Conservation (phyloP, 1,140 invertebrate species). For the Cydia amplana region DNA sequence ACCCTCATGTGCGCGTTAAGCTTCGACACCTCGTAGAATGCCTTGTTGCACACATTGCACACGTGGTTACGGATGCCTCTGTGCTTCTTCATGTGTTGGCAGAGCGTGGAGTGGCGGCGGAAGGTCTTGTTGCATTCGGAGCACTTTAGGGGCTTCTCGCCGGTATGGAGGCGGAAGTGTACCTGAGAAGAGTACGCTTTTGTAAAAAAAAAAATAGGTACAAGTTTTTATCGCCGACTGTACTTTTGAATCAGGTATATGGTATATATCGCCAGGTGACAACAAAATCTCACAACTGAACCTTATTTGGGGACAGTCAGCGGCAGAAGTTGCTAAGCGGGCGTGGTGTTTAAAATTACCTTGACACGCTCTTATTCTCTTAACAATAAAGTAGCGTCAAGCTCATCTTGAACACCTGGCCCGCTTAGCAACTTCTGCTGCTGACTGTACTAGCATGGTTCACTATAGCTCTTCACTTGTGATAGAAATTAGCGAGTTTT, state of each 20-base stretch:
- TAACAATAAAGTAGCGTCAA: too few relatives aligned
- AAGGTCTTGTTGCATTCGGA: constrained; percentile 84
- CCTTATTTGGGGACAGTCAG: too few relatives aligned
- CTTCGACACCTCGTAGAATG: constrained; percentile 77
- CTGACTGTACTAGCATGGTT: too few relatives aligned
- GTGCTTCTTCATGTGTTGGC: constrained; percentile 79
- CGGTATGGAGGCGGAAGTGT: constrained; percentile 90
- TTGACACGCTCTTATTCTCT: too few relatives aligned
- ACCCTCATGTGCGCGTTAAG: constrained; percentile 76
- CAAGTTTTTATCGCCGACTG: neutral
- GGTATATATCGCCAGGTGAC: too few relatives aligned
- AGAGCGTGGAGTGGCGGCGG: constrained; percentile 75
- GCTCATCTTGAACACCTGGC: too few relatives aligned
- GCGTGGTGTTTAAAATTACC: too few relatives aligned
- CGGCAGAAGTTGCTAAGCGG: too few relatives aligned
- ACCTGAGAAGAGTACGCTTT: constrained; percentile 50
- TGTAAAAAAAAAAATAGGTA: neutral
- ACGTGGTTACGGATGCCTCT: constrained; percentile 75
- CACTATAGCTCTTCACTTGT: too few relatives aligned
- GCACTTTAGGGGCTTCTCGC: constrained; percentile 90
- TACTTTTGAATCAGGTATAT: neutral
- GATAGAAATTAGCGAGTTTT: too few relatives aligned
- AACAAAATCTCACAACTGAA: too few relatives aligned
- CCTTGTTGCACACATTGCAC: constrained; percentile 70
- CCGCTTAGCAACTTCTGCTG: too few relatives aligned